Evolutionary conservation across 2,113 vertebrate genomes (phyloP), one percentile per base, ranked within the genome.

Genomic region (Oxyura jamaicensis): DNA sequence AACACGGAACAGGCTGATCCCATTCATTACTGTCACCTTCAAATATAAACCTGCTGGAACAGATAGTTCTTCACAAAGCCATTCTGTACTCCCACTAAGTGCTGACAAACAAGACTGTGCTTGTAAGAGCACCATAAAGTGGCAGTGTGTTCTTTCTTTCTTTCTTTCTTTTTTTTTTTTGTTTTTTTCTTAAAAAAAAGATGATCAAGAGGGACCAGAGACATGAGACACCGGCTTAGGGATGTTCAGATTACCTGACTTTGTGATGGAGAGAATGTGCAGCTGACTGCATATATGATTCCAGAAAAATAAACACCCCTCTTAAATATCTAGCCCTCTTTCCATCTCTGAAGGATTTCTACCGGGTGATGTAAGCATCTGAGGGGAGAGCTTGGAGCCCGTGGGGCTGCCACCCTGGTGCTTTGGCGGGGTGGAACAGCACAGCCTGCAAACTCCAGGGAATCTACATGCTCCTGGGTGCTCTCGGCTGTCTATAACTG

Each of bases 41-140:
- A 89, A 74, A 93, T 82, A 65, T 73, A 88, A 96, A 96, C 89
- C 93, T 95, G 83, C 86, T 90, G 88, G 91, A 92, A 83, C 86
- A 87, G 66, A 78, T 29, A 85, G 65, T 55, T 90, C 83, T 46
- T 50, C 77, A 69, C 78, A 86, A 86, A 91, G 79, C 78, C 85
- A 68, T 66, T 83, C 52, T 19, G 2, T 83, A 39, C 73, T 83
- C 82, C 77, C 31, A 46, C 42, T 59, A 6, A 63, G 55, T 80
- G 88, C 83, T 96, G 94, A 85, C 91, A 76, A 91, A 80, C 28
- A 90, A 94, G 79, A 77, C 69, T 15, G 2, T 77, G 88, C 68
- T 79, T 84, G 71, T 68, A 69, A 84, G 59, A 95, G 59, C 75
- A 83, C 42, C n/a, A 41, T 55, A 28, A 88, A 94, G 68, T 83